Evolutionary conservation across 2,797 vertebrate genomes (phyloP), one percentile per base, ranked within the genome.

Genomic region (Pyrocephalus nanus): DNA sequence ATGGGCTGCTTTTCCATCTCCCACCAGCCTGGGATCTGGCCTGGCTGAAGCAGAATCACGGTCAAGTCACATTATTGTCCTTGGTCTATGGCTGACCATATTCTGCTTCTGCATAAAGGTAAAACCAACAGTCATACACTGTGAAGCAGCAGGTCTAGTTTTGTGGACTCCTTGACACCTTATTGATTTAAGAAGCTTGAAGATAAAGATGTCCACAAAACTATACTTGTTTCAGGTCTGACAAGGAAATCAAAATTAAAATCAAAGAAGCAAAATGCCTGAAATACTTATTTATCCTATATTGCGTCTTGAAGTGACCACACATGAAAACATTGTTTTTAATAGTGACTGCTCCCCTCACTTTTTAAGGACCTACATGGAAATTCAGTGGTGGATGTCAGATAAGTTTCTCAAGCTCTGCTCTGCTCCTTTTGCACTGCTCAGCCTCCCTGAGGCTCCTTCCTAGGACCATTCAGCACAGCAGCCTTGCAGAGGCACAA

Each of bases 371-470:
- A 25, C 6, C 34, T 53, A 12, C 3, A 50, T 7, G 13, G 32
- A 77, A 53, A 40, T 43, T 72, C 57, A 67, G 50, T 3, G 38
- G 12, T 29, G 64, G 23, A 70, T 27, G 30, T 7, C 54, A 81
- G 9, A 8, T 19, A 65, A 45, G 8, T 47, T 30, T 76, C 54
- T 34, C 20, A 23, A 69, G 32, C 27, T 85, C 53, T 54, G n/a
- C 16, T 50, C 55, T 58, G 51, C 11, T 55, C 17, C 27, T 32
- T 89, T 60, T 36, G 61, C 32, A 27, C 27, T 12, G 8, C 7
- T 7, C 8, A 11, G 20, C 34, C 32, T 23, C 64, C 21, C 8
- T 7, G 4, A 0, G 0, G 50, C 26, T 72, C 45, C 53, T 8
- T 36, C 36, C 48, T 2, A 0, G 26, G 34, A 70, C n/a, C 3